These are phyloP conservation scores for Oryzias celebensis DNA, from an alignment of 2,113 vertebrate species.

Conservation along the genomic window DNA sequence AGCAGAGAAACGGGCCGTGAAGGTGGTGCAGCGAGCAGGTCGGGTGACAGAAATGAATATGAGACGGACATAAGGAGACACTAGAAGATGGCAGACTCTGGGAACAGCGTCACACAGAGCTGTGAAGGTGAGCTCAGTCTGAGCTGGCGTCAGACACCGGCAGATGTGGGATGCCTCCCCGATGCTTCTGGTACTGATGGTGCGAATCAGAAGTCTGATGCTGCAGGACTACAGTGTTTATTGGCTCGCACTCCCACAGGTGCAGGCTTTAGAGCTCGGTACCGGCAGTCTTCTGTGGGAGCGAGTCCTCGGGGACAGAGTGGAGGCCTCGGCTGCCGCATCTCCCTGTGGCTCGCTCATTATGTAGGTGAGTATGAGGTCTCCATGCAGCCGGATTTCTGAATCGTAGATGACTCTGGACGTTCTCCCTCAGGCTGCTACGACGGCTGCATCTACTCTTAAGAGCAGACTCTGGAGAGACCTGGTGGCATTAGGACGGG, in stretches of 20 bases:
- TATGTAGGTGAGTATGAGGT: constrained; percentile 79
- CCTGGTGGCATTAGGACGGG: constrained; percentile 82
- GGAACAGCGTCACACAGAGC: neutral
- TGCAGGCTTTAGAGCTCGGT: constrained; percentile 86
- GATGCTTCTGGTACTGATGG: constrained; percentile 71
- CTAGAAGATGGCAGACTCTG: neutral
- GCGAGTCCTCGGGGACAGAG: constrained; percentile 84
- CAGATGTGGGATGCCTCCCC: constrained; percentile 93
- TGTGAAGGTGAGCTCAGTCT: constrained; percentile 55
- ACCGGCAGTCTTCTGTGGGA: constrained; percentile 87
- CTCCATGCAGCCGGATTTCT: neutral
- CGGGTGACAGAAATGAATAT: constrained; percentile 37
- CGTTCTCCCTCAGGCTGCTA: constrained; percentile 83
- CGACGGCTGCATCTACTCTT: constrained; percentile 86
- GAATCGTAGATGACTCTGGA: too few relatives aligned
- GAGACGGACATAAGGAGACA: neutral
- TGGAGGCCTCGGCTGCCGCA: constrained; percentile 90
- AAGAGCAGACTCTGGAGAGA: constrained; percentile 76
- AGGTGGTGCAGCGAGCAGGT: constrained; percentile 61
- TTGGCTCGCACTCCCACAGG: constrained; percentile 91
- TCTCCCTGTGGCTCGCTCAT: constrained; percentile 87
- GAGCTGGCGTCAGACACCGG: constrained; percentile 87
- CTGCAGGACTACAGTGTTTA: constrained; percentile 71
- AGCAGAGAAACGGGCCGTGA: constrained; percentile 9
- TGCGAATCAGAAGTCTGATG: neutral